phyloP scores from a whole-genome alignment of 2,888 invertebrate genomes.

The Anorthoa munda region DNA sequence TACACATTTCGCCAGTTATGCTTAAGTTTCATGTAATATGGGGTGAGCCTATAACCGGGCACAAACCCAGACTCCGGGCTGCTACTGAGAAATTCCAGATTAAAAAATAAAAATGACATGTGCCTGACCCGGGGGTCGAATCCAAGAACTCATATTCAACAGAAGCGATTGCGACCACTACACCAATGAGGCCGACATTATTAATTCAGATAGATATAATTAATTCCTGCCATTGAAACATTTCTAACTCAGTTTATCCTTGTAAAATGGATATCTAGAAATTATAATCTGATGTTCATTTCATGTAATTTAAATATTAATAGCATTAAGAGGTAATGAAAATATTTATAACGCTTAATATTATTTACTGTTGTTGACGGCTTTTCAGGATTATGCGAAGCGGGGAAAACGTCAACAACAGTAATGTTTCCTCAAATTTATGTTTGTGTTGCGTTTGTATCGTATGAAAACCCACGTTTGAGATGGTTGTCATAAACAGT shows the following conservation, averaged over 20 bases:
- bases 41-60: no score
- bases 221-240: slow-evolving; percentile 2
- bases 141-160: no score
- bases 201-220: background rate
- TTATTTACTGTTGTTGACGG: slow-evolving; percentile 67
- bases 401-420: slow-evolving; percentile 61
- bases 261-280: slow-evolving; percentile 2
- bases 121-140: no score
- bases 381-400: slow-evolving; percentile 67
- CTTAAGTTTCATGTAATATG: no score
- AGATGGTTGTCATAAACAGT: slow-evolving; percentile 85
- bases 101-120: no score
- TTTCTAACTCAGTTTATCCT: slow-evolving; percentile 17
- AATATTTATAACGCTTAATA: slow-evolving; percentile 59
- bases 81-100: no score
- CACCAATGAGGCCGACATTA: no score
- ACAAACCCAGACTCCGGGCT: no score
- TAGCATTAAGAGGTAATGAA: slow-evolving; percentile 59
- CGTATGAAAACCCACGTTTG: slow-evolving; percentile 74
- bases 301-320: slow-evolving; percentile 53
- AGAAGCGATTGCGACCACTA: no score
- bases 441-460: slow-evolving; percentile 71
- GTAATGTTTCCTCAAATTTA: slow-evolving; percentile 65
- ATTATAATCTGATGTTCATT: slow-evolving; percentile 44
- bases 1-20: no score